Percentiles rank a stretch among this genome's conserved stretches.
Evolutionary conservation across 2,888 invertebrate species (phyloP).

Genomic region (Stenodera caucasica): DNA sequence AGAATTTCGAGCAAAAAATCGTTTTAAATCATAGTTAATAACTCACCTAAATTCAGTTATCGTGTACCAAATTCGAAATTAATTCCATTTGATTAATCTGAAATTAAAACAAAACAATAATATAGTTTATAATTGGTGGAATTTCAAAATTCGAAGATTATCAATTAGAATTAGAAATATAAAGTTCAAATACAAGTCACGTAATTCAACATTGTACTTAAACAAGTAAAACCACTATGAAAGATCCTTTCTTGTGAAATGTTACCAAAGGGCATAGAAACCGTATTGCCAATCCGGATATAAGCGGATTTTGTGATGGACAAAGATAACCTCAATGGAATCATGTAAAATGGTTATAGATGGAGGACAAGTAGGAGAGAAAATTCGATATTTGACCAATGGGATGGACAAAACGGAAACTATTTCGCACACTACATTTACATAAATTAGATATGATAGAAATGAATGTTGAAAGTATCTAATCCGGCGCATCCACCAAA

Average conservation of each 20-base stretch:
- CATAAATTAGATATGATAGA: background rate
- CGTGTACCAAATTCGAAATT: constrained; percentile 1
- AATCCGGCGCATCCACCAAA: constrained; percentile 18
- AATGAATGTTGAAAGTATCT: background rate
- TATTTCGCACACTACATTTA: constrained; percentile 25
- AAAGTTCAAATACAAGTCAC: constrained; percentile 17
- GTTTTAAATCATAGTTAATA: background rate
- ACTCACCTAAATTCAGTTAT: constrained; percentile 17
- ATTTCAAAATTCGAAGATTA: constrained; percentile 7
- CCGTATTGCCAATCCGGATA: constrained; percentile 32
- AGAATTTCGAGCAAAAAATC: no score
- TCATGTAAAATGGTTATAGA: constrained; percentile 32
- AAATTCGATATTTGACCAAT: constrained; percentile 35
- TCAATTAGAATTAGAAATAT: no score
- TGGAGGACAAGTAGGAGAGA: constrained; percentile 14
- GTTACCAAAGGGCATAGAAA: constrained; percentile 16
- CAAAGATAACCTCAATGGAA: constrained; percentile 32
- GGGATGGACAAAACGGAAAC: constrained; percentile 24
- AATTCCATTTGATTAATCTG: constrained; percentile 18
- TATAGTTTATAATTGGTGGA: background rate
- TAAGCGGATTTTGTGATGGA: constrained; percentile 32
- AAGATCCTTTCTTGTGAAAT: constrained; percentile 10
- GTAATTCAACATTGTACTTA: constrained; percentile 2
- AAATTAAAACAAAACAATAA: constrained; percentile 15
- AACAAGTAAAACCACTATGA: constrained; percentile 10